Conservation (phyloP, 1,140 invertebrate genomes). For the Bombus terrestris region DNA sequence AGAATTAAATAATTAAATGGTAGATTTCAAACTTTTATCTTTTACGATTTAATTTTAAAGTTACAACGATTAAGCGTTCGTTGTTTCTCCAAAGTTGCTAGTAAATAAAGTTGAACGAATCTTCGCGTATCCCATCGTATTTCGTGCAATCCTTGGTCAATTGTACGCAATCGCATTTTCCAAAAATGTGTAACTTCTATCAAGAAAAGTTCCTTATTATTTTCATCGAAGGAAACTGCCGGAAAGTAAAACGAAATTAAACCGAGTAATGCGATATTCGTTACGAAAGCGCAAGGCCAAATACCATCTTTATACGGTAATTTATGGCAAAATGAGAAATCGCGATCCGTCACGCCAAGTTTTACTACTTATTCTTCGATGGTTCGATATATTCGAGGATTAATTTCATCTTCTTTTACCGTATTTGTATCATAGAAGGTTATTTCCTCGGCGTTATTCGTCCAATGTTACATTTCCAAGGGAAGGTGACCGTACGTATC, state of each 20-base stretch:
- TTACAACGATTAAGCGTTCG: not conserved
- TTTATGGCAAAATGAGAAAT: slow-evolving; percentile 25
- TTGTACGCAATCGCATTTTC: not conserved
- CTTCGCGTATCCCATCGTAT: not conserved
- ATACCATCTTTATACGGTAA: slow-evolving; percentile 2
- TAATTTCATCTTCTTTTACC: too few relatives aligned
- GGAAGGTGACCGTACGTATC: not conserved
- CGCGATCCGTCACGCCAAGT: slow-evolving; percentile 20
- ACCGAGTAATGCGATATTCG: not conserved
- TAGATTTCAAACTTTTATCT: not conserved
- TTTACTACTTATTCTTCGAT: not conserved
- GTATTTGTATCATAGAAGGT: too few relatives aligned
- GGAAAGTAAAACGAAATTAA: not conserved
- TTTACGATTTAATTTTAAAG: not conserved
- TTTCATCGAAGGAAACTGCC: not conserved
- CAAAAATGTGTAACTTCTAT: not conserved
- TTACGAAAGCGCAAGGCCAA: slow-evolving; percentile 5
- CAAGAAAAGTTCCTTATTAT: not conserved
- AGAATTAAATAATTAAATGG: not conserved
- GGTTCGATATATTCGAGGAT: not conserved
- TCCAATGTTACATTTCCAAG: too few relatives aligned
- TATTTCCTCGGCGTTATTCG: too few relatives aligned
- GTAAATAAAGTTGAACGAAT: not conserved
- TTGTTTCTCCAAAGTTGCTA: not conserved
- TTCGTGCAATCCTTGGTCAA: not conserved